Base-by-base conservation (phyloP, 53 echinoderm and acorn worm species). In the Stichopus horrens region DNA sequence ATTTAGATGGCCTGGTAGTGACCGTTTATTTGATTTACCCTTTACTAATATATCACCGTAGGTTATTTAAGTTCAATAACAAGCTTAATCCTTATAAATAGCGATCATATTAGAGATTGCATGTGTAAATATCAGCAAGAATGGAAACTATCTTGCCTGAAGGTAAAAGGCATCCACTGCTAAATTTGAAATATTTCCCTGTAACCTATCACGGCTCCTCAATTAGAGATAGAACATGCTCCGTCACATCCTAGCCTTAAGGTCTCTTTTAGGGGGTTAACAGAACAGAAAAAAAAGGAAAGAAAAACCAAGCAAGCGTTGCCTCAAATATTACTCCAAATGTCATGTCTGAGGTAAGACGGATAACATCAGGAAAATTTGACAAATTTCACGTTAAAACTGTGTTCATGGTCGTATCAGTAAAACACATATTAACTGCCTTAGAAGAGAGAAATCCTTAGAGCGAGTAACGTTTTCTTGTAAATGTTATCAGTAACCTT, bases 201-300 rank as follows among this genome's bases (percentile, higher is more conserved):
- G 18, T 71, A 71, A 71, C 71, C 71, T 71, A 71, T 71, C 71
- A 71, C 71, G 71, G 21, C 7, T 71, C 71, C 71, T 18, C 71
- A 13, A 71, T 71, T 71, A 71, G 71, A 18, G n/a, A n/a, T 18
- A 71, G 71, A 71, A 71, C 71, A 71, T 71, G 71, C 71, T 71
- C 71, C n/a, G 16, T 19, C 71, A 71, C n/a, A 71, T 71, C 20
- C 71, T 71, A 71, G 71, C 71, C 71, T 18, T 18, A 71, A 71
- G 71, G n/a, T 18, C 7, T 18, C 71, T 7, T 71, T 71, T 71
- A 13, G 71, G 71, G 71, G 71, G 71, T 63, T 11, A 59, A 59
- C 11, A 11, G 11, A 8, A 8, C 59, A 59, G 59, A 59, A 11
- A 59, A 59, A 11, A 59, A 8, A 59, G 11, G 11, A 8, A 59